A percentile compares a stretch with the other conserved stretches of the same genome.
Conservation (phyloP, 2,113 vertebrate genomes). For the Ceratotherium simum region DNA sequence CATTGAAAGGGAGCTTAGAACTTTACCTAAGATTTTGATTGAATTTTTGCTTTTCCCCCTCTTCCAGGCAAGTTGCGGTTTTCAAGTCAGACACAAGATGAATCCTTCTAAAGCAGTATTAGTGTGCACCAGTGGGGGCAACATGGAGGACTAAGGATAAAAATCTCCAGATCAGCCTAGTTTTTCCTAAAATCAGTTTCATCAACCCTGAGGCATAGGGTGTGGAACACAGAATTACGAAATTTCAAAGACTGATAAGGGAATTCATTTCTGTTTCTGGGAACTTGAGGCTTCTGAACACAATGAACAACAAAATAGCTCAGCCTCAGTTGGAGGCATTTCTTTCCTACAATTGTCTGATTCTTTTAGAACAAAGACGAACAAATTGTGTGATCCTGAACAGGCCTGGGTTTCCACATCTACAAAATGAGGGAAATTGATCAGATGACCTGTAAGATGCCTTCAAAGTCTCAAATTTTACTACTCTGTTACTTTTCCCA, state of each 20-base stretch:
- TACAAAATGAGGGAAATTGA: constrained; percentile 11
- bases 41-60: not conserved
- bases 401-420: not conserved
- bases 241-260: constrained; percentile 33
- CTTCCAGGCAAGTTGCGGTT: not conserved
- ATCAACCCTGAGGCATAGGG: not conserved
- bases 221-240: constrained; percentile 11
- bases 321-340: constrained; percentile 24
- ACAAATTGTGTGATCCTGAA: constrained; percentile 2
- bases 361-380: constrained; percentile 56
- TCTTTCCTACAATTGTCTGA: constrained; percentile 68
- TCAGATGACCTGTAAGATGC: not conserved
- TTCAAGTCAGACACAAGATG: not conserved
- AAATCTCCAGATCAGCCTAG: not conserved
- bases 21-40: constrained; percentile 18
- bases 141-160: not conserved
- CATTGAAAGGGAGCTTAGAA: not conserved
- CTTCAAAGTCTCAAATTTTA: not conserved
- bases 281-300: constrained; percentile 19
- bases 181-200: not conserved
- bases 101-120: not conserved
- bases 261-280: constrained; percentile 58
- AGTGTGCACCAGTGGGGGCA: not conserved
- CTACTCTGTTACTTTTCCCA: not conserved
- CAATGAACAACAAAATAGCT: constrained; percentile 56